Base-by-base conservation (phyloP, 1,140 invertebrate genomes). In the Himalopsyche phryganea region DNA sequence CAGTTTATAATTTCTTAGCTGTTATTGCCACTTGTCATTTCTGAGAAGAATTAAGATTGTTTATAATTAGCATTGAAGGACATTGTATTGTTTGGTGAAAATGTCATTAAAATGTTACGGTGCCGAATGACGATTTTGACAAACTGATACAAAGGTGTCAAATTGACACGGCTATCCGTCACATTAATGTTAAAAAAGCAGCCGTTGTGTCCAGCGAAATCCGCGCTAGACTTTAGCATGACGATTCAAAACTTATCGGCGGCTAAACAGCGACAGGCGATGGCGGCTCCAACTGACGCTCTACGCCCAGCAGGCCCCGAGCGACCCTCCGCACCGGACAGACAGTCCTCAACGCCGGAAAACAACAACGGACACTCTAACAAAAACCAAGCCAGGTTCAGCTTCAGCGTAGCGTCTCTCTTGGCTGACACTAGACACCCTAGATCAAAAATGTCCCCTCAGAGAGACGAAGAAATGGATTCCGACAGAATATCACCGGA, bases 321-420 rank as follows among this genome's bases (percentile, higher is more conserved):
- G 3, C 23, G 23, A 28, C 23, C 23, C 23, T 28, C 23, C 23
- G 23, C 23, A 9, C 19, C 48, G n/a, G 61, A 63, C 33, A 35
- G 61, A 9, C 7, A 11, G n/a, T 46, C 61, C 2, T 17, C 50
- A 69, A 79, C 71, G 60, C 69, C 50, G 66, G 59, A 71, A 58
- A 80, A 73, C 62, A 65, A 72, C 61, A 80, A 72, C 65, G 70
- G 51, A 68, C 57, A 47, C 48, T 50, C 52, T 44, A 59, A 71
- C 58, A 74, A 74, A 50, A 71, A 70, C 52, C 70, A 63, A 60
- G 74, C 78, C n/a, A 71, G 80, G 57, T 81, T 86, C 63, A 85
- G 83, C 70, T 86, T 86, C 70, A 86, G 85, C 71, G 85, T 86
- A 9, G 85, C 84, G 0, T 85, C 84, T 0, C 74, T 86, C 18